A percentile compares a stretch with the other conserved stretches of the same genome.
Conservation (phyloP, 1,140 invertebrate species). For the Nomia melanderi region DNA sequence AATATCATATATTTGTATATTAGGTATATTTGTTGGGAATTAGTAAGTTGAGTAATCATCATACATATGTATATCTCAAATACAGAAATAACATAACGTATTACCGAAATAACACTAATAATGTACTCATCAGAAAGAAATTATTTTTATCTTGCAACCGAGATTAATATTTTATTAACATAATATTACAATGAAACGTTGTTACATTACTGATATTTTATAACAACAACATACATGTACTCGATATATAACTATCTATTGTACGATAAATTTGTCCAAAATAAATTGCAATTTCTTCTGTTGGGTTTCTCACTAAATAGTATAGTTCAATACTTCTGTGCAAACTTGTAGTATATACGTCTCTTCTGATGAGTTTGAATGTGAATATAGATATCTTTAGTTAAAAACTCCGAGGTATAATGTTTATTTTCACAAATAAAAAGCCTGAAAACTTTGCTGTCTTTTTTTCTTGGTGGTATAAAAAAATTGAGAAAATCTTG, state of each 20-base stretch:
- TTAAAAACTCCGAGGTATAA: constrained; percentile 55
- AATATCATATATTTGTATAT: not conserved
- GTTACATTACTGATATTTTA: not conserved
- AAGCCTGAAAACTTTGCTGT: constrained; percentile 51
- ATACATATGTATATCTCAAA: not conserved
- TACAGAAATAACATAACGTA: constrained; percentile 7
- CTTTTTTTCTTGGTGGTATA: constrained; percentile 55
- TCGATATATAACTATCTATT: constrained; percentile 3
- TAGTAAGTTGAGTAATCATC: not conserved
- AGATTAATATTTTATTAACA: not conserved
- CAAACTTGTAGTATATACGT: constrained; percentile 65
- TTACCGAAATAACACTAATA: not conserved
- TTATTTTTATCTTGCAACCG: constrained; percentile 5
- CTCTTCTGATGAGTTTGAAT: constrained; percentile 66
- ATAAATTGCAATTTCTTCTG: constrained; percentile 58
- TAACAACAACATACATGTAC: not conserved
- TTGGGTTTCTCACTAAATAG: constrained; percentile 68
- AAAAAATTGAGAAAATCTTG: constrained; percentile 58
- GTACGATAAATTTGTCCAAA: constrained; percentile 66
- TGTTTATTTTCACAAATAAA: constrained; percentile 57
- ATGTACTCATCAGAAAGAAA: constrained; percentile 33
- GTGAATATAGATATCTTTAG: constrained; percentile 62
- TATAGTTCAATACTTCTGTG: constrained; percentile 62
- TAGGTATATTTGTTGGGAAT: not conserved
- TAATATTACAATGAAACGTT: not conserved